Conservation (phyloP, 2,797 vertebrate genomes). For the Toxotes lorentzi region DNA sequence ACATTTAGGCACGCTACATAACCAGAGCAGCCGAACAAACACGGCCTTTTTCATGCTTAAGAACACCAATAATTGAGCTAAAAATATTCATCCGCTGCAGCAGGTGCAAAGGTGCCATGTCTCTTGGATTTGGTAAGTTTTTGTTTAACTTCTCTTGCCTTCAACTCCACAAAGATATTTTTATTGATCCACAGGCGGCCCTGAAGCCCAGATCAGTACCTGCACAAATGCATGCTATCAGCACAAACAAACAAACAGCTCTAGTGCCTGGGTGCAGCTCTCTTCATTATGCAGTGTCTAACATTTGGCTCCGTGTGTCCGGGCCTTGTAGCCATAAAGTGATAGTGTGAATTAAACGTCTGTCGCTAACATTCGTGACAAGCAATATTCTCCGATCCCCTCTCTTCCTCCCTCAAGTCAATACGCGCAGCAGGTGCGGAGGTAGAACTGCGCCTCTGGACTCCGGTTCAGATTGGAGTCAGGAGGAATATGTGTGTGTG, state of each 20-base stretch:
- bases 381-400: slow-evolving; percentile 26
- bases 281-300: slow-evolving; percentile 21
- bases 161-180: slow-evolving; percentile 25
- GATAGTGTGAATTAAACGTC: slow-evolving; percentile 85
- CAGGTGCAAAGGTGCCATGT: slow-evolving; percentile 72
- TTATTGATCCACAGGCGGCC: slow-evolving; percentile 52
- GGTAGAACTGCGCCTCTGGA: slow-evolving; percentile 78
- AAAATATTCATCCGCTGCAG: slow-evolving; percentile 62
- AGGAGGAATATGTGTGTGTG: slow-evolving; percentile 81
- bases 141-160: slow-evolving; percentile 48
- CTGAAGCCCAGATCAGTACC: slow-evolving; percentile 15
- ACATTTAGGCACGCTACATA: slow-evolving; percentile 84
- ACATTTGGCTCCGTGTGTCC: slow-evolving; percentile 17
- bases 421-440: slow-evolving; percentile 92
- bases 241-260: slow-evolving; percentile 49
- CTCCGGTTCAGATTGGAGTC: slow-evolving; percentile 64
- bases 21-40: slow-evolving; percentile 72
- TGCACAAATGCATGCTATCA: slow-evolving; percentile 47
- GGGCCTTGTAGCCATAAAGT: slow-evolving; percentile 82
- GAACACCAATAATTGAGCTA: slow-evolving; percentile 62
- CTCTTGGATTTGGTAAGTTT: slow-evolving; percentile 42
- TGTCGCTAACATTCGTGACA: slow-evolving; percentile 80
- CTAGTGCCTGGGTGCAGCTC: background rate
- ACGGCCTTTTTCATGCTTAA: slow-evolving; percentile 53
- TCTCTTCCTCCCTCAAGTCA: slow-evolving; percentile 68